Evolutionary conservation across 1,140 invertebrate genomes (phyloP).

Genomic region (Polypedilum pembai): DNA sequence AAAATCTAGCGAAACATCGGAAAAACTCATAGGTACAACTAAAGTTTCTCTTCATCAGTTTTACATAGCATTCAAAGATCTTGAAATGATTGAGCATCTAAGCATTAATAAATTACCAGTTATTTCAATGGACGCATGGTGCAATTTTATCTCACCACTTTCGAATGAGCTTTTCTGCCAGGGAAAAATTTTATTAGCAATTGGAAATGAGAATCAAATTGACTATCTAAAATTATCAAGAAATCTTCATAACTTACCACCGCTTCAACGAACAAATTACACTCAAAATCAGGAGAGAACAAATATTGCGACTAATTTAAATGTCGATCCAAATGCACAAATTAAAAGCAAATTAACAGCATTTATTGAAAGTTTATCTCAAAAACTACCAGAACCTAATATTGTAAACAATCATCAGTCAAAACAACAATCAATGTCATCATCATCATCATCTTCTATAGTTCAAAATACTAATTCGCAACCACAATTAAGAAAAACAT

Average conservation of each 20-base stretch:
- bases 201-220: conserved; percentile 54
- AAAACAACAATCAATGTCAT: not conserved
- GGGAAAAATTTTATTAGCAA: conserved; percentile 49
- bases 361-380: conserved; percentile 31
- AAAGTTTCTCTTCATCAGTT: conserved; percentile 53
- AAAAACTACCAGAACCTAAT: conserved; percentile 30
- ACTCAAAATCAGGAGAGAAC: not conserved
- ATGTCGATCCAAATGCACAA: conserved; percentile 21
- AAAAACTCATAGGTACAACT: conserved; percentile 47
- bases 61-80: conserved; percentile 52
- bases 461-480: not conserved
- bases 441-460: not conserved
- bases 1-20: conserved; percentile 37
- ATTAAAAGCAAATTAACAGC: conserved; percentile 29
- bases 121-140: conserved; percentile 53
- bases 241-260: conserved; percentile 37
- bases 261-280: not conserved
- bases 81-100: conserved; percentile 48
- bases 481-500: conserved; percentile 36
- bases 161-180: conserved; percentile 46
- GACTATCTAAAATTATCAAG: conserved; percentile 48
- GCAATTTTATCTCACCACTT: conserved; percentile 46
- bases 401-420: not conserved
- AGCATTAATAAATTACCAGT: conserved; percentile 48
- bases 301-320: not conserved